Evolutionary conservation across 1,140 invertebrate species (phyloP), one percentile per base, ranked within the genome.

Genomic region (Pogonus chalceus): DNA sequence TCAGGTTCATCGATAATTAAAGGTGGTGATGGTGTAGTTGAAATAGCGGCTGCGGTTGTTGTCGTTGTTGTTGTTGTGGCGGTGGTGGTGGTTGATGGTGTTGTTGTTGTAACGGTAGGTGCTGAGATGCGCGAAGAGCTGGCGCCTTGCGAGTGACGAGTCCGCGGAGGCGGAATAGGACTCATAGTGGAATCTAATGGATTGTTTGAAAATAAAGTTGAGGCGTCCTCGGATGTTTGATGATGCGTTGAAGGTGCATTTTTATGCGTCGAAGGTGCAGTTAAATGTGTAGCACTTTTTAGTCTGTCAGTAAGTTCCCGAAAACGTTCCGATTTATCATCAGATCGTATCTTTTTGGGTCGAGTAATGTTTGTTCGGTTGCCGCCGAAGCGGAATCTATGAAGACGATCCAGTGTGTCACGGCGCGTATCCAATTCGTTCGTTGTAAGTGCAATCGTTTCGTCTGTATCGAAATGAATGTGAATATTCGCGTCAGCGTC

Each of bases 301-400:
- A 89, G 72, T 52, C 84, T 77, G 65, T 88, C 84, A 2, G 86
- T 88, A 53, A 90, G 75, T 68, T 88, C 85, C 57, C 81, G 79
- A 54, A 89, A 74, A 54, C 82, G 76, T 65, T 86, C 81, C 14
- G 84, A 76, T 67, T 83, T 83, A 63, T 77, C 80, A 50, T 70
- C 64, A 4, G 37, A 7, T 16, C 59, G 53, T 26, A 60, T 58
- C 53, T 71, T 67, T 50, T 72, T 67, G 2, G 64, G 58, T 53
- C 53, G 58, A 35, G 49, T 55, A 23, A 52, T 71, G 57, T 70
- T 72, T 51, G 62, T 64, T 63, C 69, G 66, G 73, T 76, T 76
- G 70, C 82, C 81, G 72, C 83, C 84, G 75, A 85, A 83, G 67
- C 83, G 81, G 66, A 84, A 80, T 68, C 79, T 84, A 64, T 84